Percentiles rank a stretch among this genome's conserved stretches.
phyloP scores from a whole-genome alignment of 2,888 invertebrate genomes.

The Autographa gamma region DNA sequence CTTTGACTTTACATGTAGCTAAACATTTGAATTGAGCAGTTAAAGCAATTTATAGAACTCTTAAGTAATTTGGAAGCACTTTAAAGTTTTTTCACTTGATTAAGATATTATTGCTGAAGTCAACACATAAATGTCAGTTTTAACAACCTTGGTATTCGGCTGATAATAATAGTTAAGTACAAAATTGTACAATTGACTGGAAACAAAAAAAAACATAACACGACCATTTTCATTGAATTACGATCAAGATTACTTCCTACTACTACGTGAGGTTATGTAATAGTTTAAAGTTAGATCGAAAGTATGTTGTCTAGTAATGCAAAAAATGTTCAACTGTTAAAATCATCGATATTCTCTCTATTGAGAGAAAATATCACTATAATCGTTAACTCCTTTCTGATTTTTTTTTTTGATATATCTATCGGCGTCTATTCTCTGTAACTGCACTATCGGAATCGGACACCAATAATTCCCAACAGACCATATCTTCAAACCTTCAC shows the following conservation, averaged over 20 bases:
- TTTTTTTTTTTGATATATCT: background rate
- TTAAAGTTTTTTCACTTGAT: background rate
- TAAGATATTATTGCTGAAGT: background rate
- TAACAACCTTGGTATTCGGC: background rate
- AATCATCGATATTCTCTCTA: no score
- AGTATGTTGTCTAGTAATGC: no score
- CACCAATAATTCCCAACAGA: slow-evolving; percentile 15
- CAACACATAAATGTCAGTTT: background rate
- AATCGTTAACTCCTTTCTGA: no score
- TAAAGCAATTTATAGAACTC: no score
- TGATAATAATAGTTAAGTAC: background rate
- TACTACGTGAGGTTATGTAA: background rate
- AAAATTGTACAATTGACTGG: background rate
- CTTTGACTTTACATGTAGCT: no score
- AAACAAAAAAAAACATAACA: background rate
- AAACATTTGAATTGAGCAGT: no score
- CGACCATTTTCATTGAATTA: background rate
- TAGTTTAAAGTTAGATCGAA: no score
- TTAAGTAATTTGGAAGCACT: background rate
- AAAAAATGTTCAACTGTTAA: no score
- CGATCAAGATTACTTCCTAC: background rate
- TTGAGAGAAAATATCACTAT: no score
- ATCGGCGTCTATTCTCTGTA: background rate
- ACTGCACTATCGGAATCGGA: background rate
- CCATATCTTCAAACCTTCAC: slow-evolving; percentile 41